Percentiles rank a stretch among this genome's conserved stretches.
Conservation (phyloP, 2,888 invertebrate genomes). For the Chydorus sphaericus region DNA sequence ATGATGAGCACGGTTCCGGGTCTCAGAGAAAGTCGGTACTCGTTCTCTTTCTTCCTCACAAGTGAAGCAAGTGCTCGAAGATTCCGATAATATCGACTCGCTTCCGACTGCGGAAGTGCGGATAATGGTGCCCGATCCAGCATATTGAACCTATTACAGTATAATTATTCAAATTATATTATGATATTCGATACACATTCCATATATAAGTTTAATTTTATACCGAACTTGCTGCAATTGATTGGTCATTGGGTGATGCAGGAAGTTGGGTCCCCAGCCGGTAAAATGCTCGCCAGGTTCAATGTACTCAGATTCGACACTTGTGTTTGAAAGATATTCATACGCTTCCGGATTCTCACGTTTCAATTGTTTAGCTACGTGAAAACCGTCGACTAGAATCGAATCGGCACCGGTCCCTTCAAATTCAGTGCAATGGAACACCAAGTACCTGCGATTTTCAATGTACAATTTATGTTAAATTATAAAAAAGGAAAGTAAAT, state of each 20-base stretch:
- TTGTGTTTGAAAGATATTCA: conserved; percentile 39
- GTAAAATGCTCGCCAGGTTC: conserved; percentile 45
- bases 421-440: conserved; percentile 43
- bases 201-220: neutral
- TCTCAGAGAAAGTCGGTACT: conserved; percentile 42
- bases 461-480: neutral
- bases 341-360: conserved; percentile 40
- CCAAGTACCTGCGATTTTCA: conserved; percentile 35
- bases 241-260: conserved; percentile 36
- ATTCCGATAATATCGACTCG: conserved; percentile 45
- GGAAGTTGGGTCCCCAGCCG: conserved; percentile 43
- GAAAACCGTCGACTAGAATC: conserved; percentile 56
- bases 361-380: conserved; percentile 42
- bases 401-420: conserved; percentile 55
- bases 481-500: conserved; percentile 12
- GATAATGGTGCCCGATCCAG: conserved; percentile 54
- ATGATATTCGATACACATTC: neutral
- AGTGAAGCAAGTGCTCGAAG: conserved; percentile 38
- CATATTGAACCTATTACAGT: conserved; percentile 44
- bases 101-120: conserved; percentile 35
- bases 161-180: conserved; percentile 12
- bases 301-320: conserved; percentile 47
- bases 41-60: conserved; percentile 35
- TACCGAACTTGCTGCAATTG: conserved; percentile 47
- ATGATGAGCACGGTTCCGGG: conserved; percentile 57